Conservation (phyloP, 2,797 vertebrate genomes). For the Anguilla pacifica region DNA sequence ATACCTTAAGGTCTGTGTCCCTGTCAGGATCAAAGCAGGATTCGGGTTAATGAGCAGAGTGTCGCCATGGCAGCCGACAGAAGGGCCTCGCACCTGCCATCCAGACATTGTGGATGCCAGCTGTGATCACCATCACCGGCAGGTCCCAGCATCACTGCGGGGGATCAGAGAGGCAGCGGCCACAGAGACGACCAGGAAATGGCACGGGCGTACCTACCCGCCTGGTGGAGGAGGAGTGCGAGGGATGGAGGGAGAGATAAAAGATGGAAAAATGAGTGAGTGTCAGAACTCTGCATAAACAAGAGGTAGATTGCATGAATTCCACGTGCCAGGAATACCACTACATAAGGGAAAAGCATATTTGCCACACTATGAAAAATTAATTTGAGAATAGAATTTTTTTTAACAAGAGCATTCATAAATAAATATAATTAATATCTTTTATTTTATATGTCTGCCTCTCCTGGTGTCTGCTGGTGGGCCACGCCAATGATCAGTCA, state of each 20-base stretch:
- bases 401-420: neutral
- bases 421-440: neutral
- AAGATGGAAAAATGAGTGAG: neutral
- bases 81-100: conserved; percentile 4
- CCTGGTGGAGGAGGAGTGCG: neutral
- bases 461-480: too few species aligned
- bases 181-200: neutral
- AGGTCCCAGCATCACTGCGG: neutral
- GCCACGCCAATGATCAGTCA: too few species aligned
- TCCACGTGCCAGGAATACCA: neutral
- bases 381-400: neutral
- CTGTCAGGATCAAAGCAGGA: conserved; percentile 11
- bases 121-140: neutral
- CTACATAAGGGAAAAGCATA: neutral
- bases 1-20: neutral
- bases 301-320: neutral
- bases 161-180: neutral
- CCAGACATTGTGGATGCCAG: neutral
- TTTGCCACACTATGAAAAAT: neutral
- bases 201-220: neutral
- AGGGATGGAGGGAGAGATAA: neutral
- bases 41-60: neutral
- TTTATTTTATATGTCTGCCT: neutral
- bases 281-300: neutral
- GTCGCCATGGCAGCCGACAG: neutral